phyloP scores from a whole-genome alignment of 2,113 vertebrate species.

The Apeltes quadracus region DNA sequence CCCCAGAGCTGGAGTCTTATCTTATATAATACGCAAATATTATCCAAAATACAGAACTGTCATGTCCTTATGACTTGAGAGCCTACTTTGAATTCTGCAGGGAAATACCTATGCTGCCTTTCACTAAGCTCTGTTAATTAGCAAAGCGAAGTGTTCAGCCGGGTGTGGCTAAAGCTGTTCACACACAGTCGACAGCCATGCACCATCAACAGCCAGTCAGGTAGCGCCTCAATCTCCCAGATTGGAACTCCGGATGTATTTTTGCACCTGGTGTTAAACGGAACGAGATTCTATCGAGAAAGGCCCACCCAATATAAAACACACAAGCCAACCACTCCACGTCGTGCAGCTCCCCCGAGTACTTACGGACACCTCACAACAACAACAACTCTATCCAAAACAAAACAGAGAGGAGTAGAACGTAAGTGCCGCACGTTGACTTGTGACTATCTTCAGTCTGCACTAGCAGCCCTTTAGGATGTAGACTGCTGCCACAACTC shows the following conservation, averaged over 20 bases:
- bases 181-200: conserved; percentile 50
- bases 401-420: conserved; percentile 61
- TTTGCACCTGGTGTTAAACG: conserved; percentile 29
- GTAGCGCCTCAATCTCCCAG: conserved; percentile 17
- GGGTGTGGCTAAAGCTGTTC: conserved; percentile 19
- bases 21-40: conserved; percentile 52
- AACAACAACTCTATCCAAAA: conserved; percentile 80
- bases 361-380: conserved; percentile 86
- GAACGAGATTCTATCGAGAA: conserved; percentile 33
- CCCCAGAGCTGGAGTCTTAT: conserved; percentile 28
- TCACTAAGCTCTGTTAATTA: conserved; percentile 49
- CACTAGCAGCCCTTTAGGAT: conserved; percentile 38
- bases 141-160: conserved; percentile 24
- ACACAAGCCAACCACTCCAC: conserved; percentile 56
- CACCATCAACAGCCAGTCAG: conserved; percentile 27
- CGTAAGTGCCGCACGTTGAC: conserved; percentile 11
- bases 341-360: conserved; percentile 67
- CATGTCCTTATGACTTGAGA: conserved; percentile 35
- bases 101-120: conserved; percentile 40
- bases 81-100: conserved; percentile 48
- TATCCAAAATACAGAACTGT: conserved; percentile 44
- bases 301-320: conserved; percentile 40
- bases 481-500: conserved; percentile 19
- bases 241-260: not conserved
- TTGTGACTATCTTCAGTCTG: conserved; percentile 2